Conservation (phyloP, 2,113 vertebrate genomes). For the Turnix velox region DNA sequence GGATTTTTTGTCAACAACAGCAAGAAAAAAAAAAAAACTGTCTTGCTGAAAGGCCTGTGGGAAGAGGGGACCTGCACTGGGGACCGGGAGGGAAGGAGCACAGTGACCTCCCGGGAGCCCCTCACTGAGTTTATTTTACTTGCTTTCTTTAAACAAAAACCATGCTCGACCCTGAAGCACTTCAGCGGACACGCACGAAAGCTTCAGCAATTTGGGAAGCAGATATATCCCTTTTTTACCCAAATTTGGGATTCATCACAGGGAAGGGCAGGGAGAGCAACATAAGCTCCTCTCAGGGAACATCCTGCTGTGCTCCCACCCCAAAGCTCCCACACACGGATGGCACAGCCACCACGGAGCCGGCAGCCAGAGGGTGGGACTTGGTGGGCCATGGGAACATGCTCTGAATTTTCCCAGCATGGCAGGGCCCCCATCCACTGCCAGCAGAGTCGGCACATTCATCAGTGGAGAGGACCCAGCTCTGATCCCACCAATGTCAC, state of each 20-base stretch:
- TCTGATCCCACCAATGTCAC: background rate
- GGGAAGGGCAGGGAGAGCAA: background rate
- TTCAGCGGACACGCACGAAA: background rate
- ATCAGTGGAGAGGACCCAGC: background rate
- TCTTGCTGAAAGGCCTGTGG: background rate
- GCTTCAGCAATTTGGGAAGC: background rate
- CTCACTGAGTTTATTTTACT: constrained; percentile 10
- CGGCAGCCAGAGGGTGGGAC: fast-evolving
- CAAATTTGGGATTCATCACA: constrained; percentile 17
- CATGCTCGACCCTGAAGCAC: background rate
- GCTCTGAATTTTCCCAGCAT: background rate
- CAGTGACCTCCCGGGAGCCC: background rate
- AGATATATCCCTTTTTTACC: background rate
- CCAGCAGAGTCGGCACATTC: background rate
- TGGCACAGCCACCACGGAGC: background rate
- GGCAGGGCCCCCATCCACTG: background rate
- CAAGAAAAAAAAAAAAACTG: constrained; percentile 33
- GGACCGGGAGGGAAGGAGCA: background rate
- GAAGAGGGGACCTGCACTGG: background rate
- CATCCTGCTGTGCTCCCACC: fast-evolving
- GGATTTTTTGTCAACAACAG: constrained; percentile 45
- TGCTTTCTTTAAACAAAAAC: constrained; percentile 49
- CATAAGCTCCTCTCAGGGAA: background rate
- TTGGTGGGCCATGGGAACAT: background rate
- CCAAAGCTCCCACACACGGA: background rate